Evolutionary conservation across 2,797 vertebrate species (phyloP).

Genomic region (Bryconaethiops microstoma): DNA sequence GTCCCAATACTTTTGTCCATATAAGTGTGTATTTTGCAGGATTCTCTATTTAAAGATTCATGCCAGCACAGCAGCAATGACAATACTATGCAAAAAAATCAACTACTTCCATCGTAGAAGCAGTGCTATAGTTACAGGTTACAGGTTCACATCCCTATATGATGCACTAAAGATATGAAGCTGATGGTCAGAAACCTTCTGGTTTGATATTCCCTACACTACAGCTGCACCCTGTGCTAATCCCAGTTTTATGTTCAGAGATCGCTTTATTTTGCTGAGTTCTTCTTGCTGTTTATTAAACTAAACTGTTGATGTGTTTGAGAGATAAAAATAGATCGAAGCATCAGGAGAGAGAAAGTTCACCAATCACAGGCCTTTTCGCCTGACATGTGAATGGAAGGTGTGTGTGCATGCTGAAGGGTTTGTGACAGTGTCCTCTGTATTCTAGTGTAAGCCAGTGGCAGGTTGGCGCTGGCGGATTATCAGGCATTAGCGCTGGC

Average conservation of each 20-base stretch:
- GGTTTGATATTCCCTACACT: neutral
- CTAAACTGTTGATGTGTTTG: neutral
- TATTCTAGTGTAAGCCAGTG: neutral
- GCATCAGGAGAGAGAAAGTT: neutral
- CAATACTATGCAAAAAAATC: neutral
- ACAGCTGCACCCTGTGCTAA: neutral
- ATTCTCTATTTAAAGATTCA: too few species aligned
- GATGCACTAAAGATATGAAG: neutral
- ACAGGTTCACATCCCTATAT: neutral
- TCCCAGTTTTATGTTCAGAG: neutral
- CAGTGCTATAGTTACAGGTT: too few species aligned
- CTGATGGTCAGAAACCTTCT: neutral
- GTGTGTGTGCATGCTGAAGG: neutral
- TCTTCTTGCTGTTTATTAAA: neutral
- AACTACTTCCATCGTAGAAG: too few species aligned
- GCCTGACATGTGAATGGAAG: neutral
- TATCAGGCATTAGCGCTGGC: conserved; percentile 1
- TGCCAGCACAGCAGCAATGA: too few species aligned
- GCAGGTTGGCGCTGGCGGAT: conserved; percentile 10
- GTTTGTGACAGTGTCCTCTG: neutral
- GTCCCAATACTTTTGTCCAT: too few species aligned
- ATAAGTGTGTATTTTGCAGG: too few species aligned
- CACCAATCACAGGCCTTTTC: neutral
- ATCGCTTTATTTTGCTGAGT: neutral
- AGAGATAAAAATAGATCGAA: neutral